Base-by-base conservation (phyloP, 2,888 invertebrate species). In the Bruchidius siliquastri region DNA sequence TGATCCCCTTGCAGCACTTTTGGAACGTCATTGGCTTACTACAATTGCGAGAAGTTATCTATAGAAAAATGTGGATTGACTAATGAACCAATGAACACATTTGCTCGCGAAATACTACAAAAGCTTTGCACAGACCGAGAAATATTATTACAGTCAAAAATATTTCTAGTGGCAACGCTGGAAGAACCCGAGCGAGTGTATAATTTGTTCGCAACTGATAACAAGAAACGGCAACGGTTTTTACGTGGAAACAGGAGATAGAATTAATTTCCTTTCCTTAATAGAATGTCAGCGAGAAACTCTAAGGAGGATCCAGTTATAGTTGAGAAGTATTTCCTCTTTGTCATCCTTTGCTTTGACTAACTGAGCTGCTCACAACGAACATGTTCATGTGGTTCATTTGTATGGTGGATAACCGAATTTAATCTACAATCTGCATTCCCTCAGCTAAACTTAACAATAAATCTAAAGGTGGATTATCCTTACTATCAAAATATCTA, bases 221-320 rank as follows among this genome's bases (percentile, higher is more conserved):
- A 71, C 71, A 71, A 71, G 83, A 83, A 83, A 83, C 83, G 82
- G 83, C 83, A 83, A 83, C 82, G 83, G 84, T 84, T 84, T 84
- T 84, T 84, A 84, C 84, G 81, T 82, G 81, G 80, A 79, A 80
- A 81, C 81, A 32, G 71, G 71, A 76, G 75, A 76, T 72, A 71
- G 73, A 76, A 73, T 76, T 75, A 76, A 76, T 76, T 76, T 76
- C 79, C 79, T 81, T 79, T 79, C 77, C 78, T 79, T 78, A 70
- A 72, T 73, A 49, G 76, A 74, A 74, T 72, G 49, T 49, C 49
- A 49, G 49, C 8, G 49, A 49, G 49, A 49, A 49, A 49, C 49
- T 49, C 18, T 49, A 26, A 26, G 26, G 49, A 49, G 18, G 18
- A 49, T 49, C 49, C 49, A 13, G 49, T 49, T 49, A 49, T 49